Conservation (phyloP, 2,888 invertebrate species). For the Spatulosminthurus flaviceps region DNA sequence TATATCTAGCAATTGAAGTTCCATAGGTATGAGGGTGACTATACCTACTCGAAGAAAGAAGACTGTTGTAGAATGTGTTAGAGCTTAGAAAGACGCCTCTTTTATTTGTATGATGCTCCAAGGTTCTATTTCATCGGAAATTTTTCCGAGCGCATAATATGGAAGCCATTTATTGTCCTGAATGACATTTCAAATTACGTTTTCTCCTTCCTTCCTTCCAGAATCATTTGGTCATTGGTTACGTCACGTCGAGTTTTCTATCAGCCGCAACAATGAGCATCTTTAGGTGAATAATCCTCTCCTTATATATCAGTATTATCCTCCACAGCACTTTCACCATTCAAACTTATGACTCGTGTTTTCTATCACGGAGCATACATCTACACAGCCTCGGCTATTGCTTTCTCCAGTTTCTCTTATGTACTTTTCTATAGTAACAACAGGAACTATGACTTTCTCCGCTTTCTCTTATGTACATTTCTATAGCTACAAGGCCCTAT, state of each 20-base stretch:
- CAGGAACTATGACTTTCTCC: too few species aligned
- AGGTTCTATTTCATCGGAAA: slow-evolving; percentile 52
- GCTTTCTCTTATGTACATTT: too few species aligned
- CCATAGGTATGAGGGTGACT: not conserved
- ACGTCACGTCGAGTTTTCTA: slow-evolving; percentile 18
- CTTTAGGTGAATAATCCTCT: slow-evolving; percentile 2
- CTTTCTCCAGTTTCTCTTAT: too few species aligned
- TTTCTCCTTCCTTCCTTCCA: slow-evolving; percentile 36
- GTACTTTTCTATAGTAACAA: too few species aligned
- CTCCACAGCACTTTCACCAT: not conserved
- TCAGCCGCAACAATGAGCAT: not conserved
- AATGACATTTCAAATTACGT: slow-evolving; percentile 58
- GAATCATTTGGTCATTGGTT: slow-evolving; percentile 23
- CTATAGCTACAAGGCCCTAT: too few species aligned
- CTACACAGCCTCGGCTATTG: too few species aligned
- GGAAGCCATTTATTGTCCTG: slow-evolving; percentile 56
- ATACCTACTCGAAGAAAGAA: not conserved
- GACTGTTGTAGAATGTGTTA: not conserved
- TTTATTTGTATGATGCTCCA: slow-evolving; percentile 45
- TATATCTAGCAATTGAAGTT: not conserved
- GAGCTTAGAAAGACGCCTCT: slow-evolving; percentile 20
- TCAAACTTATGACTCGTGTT: not conserved
- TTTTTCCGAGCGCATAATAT: slow-evolving; percentile 56
- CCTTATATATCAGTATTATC: not conserved
- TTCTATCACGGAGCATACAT: not conserved